phyloP scores from a whole-genome alignment of 2,113 vertebrate genomes.

The Elgaria multicarinata region DNA sequence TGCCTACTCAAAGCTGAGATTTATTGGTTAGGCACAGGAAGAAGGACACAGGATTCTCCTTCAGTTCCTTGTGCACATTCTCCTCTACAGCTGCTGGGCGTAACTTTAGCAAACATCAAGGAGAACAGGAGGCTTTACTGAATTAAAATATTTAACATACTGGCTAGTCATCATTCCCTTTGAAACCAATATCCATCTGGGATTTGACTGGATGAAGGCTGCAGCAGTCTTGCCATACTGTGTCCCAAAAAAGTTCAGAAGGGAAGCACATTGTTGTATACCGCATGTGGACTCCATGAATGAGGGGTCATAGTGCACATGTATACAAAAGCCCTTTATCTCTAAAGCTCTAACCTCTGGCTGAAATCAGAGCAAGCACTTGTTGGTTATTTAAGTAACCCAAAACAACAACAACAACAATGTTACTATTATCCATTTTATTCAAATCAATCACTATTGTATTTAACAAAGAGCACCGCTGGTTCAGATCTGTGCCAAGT shows the following conservation, averaged over 20 bases:
- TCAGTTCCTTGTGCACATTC: constrained; percentile 73
- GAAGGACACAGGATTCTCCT: constrained; percentile 68
- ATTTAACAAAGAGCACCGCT: too few species aligned
- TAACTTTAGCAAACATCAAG: constrained; percentile 91
- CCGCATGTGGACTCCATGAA: constrained; percentile 55
- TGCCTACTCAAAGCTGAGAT: constrained; percentile 70
- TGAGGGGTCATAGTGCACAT: constrained; percentile 41
- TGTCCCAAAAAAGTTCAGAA: constrained; percentile 74
- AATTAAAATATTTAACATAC: constrained; percentile 90
- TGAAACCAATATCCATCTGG: constrained; percentile 84
- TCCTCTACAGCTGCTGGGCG: constrained; percentile 84
- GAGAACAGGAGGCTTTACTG: constrained; percentile 81
- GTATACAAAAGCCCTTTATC: constrained; percentile 64
- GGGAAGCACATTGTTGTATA: constrained; percentile 72
- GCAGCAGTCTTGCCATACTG: constrained; percentile 75
- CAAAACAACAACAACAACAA: constrained; percentile 39
- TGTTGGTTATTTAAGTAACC: constrained; percentile 36
- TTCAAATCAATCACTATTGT: not conserved
- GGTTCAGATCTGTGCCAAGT: not conserved
- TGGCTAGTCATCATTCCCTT: constrained; percentile 86
- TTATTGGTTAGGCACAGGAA: constrained; percentile 65
- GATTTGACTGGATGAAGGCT: constrained; percentile 76
- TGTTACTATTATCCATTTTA: not conserved
- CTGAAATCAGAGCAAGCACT: constrained; percentile 59
- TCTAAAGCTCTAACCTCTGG: constrained; percentile 52